These are phyloP conservation scores for Lophius americanus DNA, from an alignment of 2,797 vertebrate genomes.

Conservation along the genomic window DNA sequence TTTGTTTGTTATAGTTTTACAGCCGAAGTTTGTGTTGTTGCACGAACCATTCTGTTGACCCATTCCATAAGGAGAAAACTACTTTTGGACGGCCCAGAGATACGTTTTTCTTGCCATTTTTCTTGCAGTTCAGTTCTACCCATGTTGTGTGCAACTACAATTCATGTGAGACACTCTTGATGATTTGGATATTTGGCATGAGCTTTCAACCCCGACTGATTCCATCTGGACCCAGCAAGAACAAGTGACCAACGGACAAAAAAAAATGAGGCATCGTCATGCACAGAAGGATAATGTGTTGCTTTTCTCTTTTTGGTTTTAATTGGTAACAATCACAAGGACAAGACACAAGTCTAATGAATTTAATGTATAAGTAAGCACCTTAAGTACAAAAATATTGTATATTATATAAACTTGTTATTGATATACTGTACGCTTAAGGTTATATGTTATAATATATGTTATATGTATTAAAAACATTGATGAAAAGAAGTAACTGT, in stretches of 20 bases:
- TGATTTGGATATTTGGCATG: conserved; percentile 60
- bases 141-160: conserved; percentile 64
- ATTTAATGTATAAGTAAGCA: neutral
- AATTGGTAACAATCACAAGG: conserved; percentile 1
- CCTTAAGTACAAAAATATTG: neutral
- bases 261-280: conserved; percentile 13
- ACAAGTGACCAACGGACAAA: conserved; percentile 39
- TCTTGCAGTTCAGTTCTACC: conserved; percentile 37
- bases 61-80: conserved; percentile 32
- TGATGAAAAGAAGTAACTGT: too few species aligned
- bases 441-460: too few species aligned
- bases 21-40: conserved; percentile 20
- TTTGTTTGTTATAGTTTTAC: neutral
- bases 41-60: conserved; percentile 31
- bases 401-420: too few species aligned
- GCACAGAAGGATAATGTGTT: conserved; percentile 29
- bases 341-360: neutral
- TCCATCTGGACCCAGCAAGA: conserved; percentile 73
- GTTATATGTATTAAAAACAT: too few species aligned
- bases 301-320: conserved; percentile 23
- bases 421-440: too few species aligned
- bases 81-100: conserved; percentile 15
- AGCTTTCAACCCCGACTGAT: conserved; percentile 58
- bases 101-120: conserved; percentile 26
- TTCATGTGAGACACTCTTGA: conserved; percentile 58